Percentiles rank a stretch among this genome's conserved stretches.
Evolutionary conservation across 2,797 vertebrate genomes (phyloP).

Genomic region (Eutrigla gurnardus): DNA sequence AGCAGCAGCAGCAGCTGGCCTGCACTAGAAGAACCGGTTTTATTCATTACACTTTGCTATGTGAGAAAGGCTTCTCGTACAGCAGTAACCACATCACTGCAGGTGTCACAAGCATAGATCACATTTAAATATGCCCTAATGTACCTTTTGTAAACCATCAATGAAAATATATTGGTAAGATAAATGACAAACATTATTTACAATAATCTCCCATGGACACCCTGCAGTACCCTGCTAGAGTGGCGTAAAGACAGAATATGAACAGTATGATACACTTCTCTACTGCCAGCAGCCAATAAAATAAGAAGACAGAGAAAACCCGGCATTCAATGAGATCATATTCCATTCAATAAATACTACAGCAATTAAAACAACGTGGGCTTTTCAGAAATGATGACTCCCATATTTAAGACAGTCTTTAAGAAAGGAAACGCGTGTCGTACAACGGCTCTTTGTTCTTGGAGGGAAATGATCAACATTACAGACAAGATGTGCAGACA

Average conservation of each 20-base stretch:
- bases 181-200: background rate
- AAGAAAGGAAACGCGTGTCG: too few species aligned
- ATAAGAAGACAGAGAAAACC: background rate
- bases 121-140: too few species aligned
- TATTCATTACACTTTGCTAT: background rate
- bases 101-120: too few species aligned
- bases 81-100: background rate
- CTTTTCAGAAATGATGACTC: too few species aligned
- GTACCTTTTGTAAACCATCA: background rate
- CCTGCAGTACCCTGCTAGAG: background rate
- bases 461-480: background rate
- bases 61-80: background rate
- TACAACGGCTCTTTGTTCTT: too few species aligned
- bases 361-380: background rate
- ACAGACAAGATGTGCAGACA: background rate
- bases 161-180: background rate
- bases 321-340: too few species aligned
- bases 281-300: background rate
- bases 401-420: background rate
- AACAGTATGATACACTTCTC: background rate
- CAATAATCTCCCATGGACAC: background rate
- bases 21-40: background rate
- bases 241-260: background rate
- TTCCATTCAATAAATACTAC: background rate
- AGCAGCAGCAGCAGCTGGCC: constrained; percentile 4